Percentiles rank a stretch among this genome's conserved stretches.
Conservation (phyloP, 1,140 invertebrate genomes). For the Tetramorium parvispinum region DNA sequence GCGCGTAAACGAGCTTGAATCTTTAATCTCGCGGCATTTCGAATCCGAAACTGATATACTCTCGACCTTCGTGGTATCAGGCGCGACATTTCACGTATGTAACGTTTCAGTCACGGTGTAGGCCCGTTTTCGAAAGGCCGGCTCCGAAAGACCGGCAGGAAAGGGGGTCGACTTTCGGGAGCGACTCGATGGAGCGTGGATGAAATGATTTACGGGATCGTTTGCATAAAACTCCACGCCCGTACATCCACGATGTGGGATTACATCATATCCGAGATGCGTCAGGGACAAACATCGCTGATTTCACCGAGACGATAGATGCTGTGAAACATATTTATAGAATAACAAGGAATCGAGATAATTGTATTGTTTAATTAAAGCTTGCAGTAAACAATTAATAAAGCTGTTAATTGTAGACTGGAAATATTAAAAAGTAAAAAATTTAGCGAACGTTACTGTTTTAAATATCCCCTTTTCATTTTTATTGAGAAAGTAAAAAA, state of each 20-base stretch:
- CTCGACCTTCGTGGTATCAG: conserved; percentile 6
- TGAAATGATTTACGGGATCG: conserved; percentile 57
- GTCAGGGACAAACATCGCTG: conserved; percentile 4
- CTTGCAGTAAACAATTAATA: neutral
- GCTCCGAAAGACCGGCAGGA: conserved; percentile 1
- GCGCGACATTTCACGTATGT: conserved; percentile 27
- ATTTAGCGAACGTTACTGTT: neutral
- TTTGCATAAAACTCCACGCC: conserved; percentile 56
- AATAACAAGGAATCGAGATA: neutral
- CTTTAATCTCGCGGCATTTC: conserved; percentile 21
- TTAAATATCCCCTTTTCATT: neutral
- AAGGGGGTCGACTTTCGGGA: conserved; percentile 51
- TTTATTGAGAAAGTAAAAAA: neutral
- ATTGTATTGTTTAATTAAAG: neutral
- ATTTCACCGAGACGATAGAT: conserved; percentile 28
- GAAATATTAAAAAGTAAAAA: neutral
- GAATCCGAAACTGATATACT: conserved; percentile 14
- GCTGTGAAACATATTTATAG: neutral
- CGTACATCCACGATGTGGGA: conserved; percentile 34
- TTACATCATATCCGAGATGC: conserved; percentile 56
- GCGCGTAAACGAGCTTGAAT: neutral
- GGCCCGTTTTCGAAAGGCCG: conserved; percentile 33
- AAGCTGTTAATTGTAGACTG: neutral
- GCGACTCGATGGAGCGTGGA: conserved; percentile 51
- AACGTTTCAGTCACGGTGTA: conserved; percentile 20